Evolutionary conservation across 2,113 vertebrate species (phyloP), one percentile per base, ranked within the genome.

Genomic region (Poeciliopsis occidentalis): DNA sequence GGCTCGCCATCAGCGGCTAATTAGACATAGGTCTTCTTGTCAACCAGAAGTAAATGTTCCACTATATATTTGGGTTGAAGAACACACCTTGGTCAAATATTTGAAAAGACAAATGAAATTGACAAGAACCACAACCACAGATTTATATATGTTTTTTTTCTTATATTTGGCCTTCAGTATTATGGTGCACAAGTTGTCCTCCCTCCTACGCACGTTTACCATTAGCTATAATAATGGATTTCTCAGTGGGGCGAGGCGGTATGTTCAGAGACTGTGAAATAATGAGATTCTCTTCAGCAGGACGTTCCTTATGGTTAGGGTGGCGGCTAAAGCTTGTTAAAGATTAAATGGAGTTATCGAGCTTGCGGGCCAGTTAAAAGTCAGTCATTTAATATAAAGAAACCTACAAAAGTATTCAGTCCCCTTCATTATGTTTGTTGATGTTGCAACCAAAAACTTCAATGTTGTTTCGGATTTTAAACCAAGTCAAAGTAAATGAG

Each of bases 1-100:
- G 83, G 83, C 86, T 83, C 78, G 84, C 61, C 70, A 85, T 91
- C 87, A 91, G 89, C 85, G 87, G 87, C 87, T 89, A 92, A 92
- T 93, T 92, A 92, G 31, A 7, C 65, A 41, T 67, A 44, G 65
- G 13, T 12, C 15, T 70, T 70, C 29, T 76, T 69, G 34, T 60
- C 12, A 34, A 34, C 47, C 65, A 39, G 51, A 69, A 61, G 62
- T 61, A 75, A 51, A 67, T 37, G 72, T 44, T 63, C 51, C 65
- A 61, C 39, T 69, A 44, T 44, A 37, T 69, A 57, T 76, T 69
- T 47, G 44, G 17, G n/a, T 62, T 75, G 12, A 54, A 64, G 22
- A 24, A 68, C 29, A 27, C 11, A 63, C 29, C 31, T 70, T 15
- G 19, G 57, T 61, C 32, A 69, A 27, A 54, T 54, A 76, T 61